Conservation (phyloP, 2,797 vertebrate species). For the Clarias laeviceps region DNA sequence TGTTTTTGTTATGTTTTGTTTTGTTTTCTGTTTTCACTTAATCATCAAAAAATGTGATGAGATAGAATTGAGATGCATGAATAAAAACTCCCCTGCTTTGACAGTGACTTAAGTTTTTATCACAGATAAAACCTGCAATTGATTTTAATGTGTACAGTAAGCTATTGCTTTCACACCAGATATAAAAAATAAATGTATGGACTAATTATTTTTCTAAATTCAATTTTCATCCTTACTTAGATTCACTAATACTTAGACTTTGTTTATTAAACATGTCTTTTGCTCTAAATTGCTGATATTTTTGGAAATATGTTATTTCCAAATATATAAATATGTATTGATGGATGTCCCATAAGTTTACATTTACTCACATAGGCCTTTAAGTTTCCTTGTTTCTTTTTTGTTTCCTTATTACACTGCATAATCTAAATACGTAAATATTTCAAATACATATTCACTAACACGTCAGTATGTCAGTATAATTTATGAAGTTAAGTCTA, state of each 20-base stretch:
- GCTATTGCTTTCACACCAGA: background rate
- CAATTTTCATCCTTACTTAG: background rate
- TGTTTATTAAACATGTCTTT: background rate
- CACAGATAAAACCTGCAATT: background rate
- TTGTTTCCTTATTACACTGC: background rate
- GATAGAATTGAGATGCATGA: background rate
- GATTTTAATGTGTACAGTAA: background rate
- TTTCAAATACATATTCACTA: background rate
- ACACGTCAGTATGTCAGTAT: background rate
- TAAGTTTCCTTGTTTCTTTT: background rate
- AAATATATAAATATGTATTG: background rate
- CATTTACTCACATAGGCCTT: background rate
- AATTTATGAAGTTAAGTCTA: background rate
- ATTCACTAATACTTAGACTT: too few relatives aligned
- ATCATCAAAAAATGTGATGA: background rate
- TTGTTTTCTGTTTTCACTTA: background rate
- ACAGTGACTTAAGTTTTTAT: background rate
- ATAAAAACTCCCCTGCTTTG: conserved; percentile 11
- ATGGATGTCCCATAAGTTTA: background rate
- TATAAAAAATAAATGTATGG: background rate
- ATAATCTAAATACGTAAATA: background rate
- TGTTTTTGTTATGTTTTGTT: background rate
- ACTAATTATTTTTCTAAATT: background rate
- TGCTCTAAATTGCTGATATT: background rate
- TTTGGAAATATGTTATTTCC: background rate